Conservation (phyloP, 2,113 vertebrate species). For the Boulengeromyrus knoepffleri region DNA sequence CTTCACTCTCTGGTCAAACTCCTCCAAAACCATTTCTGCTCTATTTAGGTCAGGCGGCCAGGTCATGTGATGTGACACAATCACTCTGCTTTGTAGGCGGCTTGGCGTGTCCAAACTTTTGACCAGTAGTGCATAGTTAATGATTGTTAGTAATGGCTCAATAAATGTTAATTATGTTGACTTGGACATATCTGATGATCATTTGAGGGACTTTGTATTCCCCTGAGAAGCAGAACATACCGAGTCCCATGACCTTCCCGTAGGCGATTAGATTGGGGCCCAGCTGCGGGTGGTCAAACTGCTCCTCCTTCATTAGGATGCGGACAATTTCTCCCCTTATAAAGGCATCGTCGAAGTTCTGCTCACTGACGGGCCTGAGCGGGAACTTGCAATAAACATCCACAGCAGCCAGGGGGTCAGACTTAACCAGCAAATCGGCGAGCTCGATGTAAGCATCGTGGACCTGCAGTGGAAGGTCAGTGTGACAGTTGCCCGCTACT, state of each 20-base stretch:
- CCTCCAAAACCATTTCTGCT: neutral
- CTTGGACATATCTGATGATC: neutral
- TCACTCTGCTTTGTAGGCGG: neutral
- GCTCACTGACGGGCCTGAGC: slow-evolving; percentile 43
- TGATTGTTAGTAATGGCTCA: neutral
- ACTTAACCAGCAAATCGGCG: slow-evolving; percentile 45
- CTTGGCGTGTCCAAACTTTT: neutral
- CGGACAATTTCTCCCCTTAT: slow-evolving; percentile 56
- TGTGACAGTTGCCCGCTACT: neutral
- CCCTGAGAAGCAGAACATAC: slow-evolving; percentile 32
- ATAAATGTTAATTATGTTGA: neutral
- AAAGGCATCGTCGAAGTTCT: slow-evolving; percentile 57
- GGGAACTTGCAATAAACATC: slow-evolving; percentile 57
- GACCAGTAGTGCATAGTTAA: neutral
- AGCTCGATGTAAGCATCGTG: slow-evolving; percentile 55
- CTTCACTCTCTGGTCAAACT: neutral
- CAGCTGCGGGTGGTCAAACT: slow-evolving; percentile 51
- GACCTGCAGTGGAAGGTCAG: slow-evolving; percentile 33
- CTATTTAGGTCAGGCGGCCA: neutral
- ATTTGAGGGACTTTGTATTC: neutral
- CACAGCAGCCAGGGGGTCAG: slow-evolving; percentile 47
- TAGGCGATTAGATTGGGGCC: slow-evolving; percentile 45
- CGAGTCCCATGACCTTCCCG: slow-evolving; percentile 58
- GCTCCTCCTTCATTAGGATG: slow-evolving; percentile 50
- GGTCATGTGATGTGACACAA: neutral